Evolutionary conservation across 2,888 invertebrate genomes (phyloP), one percentile per base, ranked within the genome.

Genomic region (Spisula solida): DNA sequence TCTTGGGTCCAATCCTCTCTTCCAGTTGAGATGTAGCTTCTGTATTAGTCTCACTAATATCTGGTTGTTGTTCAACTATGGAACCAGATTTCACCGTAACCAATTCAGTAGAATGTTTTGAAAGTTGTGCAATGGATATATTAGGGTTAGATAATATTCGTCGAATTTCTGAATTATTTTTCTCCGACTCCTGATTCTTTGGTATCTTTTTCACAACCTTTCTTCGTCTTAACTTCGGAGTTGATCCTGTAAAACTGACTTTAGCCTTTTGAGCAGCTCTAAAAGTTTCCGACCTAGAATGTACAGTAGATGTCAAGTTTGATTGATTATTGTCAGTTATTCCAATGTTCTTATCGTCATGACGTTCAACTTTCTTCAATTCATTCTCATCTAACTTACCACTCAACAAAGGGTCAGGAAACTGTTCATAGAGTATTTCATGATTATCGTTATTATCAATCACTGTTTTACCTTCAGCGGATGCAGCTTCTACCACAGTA

Each of bases 371-470:
- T 60, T 78, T 89, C 14, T 86, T 56, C 10, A 92, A 81, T 86
- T 92, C 86, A 34, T 84, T 84, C 51, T 90, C 92, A 92, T 92
- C 92, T 86, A 92, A 82, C 34, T 88, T 89, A 18, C 92, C 92
- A 66, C 84, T 82, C 41, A 81, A 90, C 29, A 92, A 75, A 2
- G 92, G 92, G 78, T 92, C 92, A 18, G 92, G 92, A 12, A 92
- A 82, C 34, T 66, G 20, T 51, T 25, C 51, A 31, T 82, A 51
- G 8, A 47, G 12, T n/a, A 25, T 48, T 47, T 48, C 80, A n/a
- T 14, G n/a, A 80, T 51, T 48, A 47, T 80, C 80, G 8, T 80
- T 48, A 80, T 51, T 48, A 47, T 80, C 80, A 12, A 48, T 48
- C 6, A 25, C 20, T 1, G 47, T 47, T 14, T n/a, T 80, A 6